Evolutionary conservation across 2,113 vertebrate genomes (phyloP).

Genomic region (Sinocyclocheilus rhinocerous): DNA sequence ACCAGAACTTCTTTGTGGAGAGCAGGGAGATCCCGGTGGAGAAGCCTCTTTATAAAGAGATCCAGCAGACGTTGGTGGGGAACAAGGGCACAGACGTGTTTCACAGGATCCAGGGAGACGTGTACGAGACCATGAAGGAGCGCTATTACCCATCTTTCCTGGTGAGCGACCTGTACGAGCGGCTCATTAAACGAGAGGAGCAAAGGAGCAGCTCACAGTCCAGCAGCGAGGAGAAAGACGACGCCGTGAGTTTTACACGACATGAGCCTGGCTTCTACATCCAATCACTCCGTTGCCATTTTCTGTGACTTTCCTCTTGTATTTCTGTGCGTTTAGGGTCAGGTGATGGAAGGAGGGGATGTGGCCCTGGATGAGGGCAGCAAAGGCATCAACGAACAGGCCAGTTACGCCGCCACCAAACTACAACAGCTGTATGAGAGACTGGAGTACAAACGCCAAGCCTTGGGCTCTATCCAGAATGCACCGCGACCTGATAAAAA

Average conservation of each 20-base stretch:
- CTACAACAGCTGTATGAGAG: constrained; percentile 91
- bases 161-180: constrained; percentile 93
- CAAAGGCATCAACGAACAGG: constrained; percentile 88
- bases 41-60: constrained; percentile 94
- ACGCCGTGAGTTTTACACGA: constrained; percentile 75
- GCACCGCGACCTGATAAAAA: constrained; percentile 97
- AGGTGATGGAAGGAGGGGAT: constrained; percentile 77
- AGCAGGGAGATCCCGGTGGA: constrained; percentile 94
- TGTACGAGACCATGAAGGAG: constrained; percentile 90
- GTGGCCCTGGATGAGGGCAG: constrained; percentile 84
- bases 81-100: constrained; percentile 97
- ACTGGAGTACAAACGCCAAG: constrained; percentile 96
- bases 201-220: constrained; percentile 77
- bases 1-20: constrained; percentile 98
- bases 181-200: constrained; percentile 84
- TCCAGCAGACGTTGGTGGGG: constrained; percentile 95
- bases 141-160: constrained; percentile 96
- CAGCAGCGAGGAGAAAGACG: constrained; percentile 84
- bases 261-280: background rate
- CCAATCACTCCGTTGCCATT: background rate
- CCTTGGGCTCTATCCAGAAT: constrained; percentile 91
- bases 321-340: constrained; percentile 69
- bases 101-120: constrained; percentile 85
- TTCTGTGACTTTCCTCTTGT: background rate
- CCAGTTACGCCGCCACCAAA: constrained; percentile 91